A percentile compares a stretch with the other conserved stretches of the same genome.
These are phyloP conservation scores for Agrochola lota DNA, from an alignment of 2,888 invertebrate species.

Conservation along the genomic window DNA sequence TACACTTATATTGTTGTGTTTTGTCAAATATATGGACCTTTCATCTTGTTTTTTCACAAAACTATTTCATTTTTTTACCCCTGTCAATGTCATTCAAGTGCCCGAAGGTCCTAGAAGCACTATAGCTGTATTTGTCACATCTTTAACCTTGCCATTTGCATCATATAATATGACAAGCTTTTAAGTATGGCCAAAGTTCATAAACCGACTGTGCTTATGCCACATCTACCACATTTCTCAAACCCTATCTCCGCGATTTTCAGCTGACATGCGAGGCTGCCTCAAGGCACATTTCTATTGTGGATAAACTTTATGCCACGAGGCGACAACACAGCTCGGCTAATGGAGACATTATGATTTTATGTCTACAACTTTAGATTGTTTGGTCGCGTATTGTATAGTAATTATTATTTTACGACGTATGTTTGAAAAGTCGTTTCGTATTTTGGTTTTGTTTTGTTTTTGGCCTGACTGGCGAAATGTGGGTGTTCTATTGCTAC, in stretches of 20 bases:
- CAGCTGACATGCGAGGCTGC: constrained; percentile 69
- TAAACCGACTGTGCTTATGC: neutral
- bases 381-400: constrained; percentile 61
- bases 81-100: too few relatives aligned
- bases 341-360: constrained; percentile 67
- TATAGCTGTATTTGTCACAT: too few relatives aligned
- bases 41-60: too few relatives aligned
- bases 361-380: constrained; percentile 64
- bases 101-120: too few relatives aligned
- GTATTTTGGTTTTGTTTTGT: constrained; percentile 55
- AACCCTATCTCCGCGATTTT: constrained; percentile 8
- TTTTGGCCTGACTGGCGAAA: neutral
- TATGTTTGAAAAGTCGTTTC: constrained; percentile 61
- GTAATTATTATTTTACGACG: constrained; percentile 67
- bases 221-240: constrained; percentile 13
- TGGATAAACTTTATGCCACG: constrained; percentile 67
- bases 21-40: too few relatives aligned
- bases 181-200: too few relatives aligned
- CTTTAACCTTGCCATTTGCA: too few relatives aligned
- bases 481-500: neutral
- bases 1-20: too few relatives aligned
- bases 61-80: too few relatives aligned
- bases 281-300: constrained; percentile 72
- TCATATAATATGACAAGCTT: too few relatives aligned
- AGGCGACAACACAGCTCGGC: constrained; percentile 68